These are phyloP conservation scores for Hyperoplus immaculatus DNA, from an alignment of 2,797 vertebrate species.

Conservation along the genomic window DNA sequence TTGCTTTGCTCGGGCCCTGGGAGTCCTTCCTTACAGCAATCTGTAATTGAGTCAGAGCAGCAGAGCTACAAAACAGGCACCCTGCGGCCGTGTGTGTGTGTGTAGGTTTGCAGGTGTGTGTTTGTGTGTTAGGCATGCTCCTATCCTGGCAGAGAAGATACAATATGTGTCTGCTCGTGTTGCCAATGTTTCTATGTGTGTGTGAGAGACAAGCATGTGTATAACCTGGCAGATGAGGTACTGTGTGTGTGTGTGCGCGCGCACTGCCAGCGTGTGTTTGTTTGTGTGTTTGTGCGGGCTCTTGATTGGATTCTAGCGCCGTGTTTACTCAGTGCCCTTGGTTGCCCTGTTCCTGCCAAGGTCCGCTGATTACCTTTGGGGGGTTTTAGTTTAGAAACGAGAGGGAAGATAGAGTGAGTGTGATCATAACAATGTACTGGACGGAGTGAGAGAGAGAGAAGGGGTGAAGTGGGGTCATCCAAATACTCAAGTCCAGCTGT, in stretches of 20 bases:
- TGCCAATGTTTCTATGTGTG: slow-evolving; percentile 27
- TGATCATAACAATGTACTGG: slow-evolving; percentile 37
- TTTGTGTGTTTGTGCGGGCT: slow-evolving; percentile 10
- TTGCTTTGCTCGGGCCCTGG: slow-evolving; percentile 60
- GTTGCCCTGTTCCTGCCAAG: slow-evolving; percentile 64
- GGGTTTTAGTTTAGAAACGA: slow-evolving; percentile 53
- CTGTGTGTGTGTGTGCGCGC: neutral
- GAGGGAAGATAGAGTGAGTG: slow-evolving; percentile 47
- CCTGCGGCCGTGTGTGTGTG: slow-evolving; percentile 4
- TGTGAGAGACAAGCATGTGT: slow-evolving; percentile 11
- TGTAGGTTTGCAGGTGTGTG: neutral
- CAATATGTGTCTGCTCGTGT: slow-evolving; percentile 14
- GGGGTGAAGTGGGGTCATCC: slow-evolving; percentile 62
- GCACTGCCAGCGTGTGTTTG: slow-evolving; percentile 11
- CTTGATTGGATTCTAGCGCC: slow-evolving; percentile 64
- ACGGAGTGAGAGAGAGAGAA: neutral
- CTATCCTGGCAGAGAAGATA: slow-evolving; percentile 25
- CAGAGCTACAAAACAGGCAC: slow-evolving; percentile 37
- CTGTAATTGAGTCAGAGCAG: slow-evolving; percentile 71
- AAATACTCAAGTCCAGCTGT: slow-evolving; percentile 73
- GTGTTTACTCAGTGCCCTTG: slow-evolving; percentile 72
- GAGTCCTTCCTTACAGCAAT: slow-evolving; percentile 61
- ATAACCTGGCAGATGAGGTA: slow-evolving; percentile 32
- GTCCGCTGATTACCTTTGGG: slow-evolving; percentile 74
- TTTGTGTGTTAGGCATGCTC: slow-evolving; percentile 29